A percentile compares a stretch with the other conserved stretches of the same genome.
Conservation (phyloP, 2,797 vertebrate species). For the Staurois parvus region DNA sequence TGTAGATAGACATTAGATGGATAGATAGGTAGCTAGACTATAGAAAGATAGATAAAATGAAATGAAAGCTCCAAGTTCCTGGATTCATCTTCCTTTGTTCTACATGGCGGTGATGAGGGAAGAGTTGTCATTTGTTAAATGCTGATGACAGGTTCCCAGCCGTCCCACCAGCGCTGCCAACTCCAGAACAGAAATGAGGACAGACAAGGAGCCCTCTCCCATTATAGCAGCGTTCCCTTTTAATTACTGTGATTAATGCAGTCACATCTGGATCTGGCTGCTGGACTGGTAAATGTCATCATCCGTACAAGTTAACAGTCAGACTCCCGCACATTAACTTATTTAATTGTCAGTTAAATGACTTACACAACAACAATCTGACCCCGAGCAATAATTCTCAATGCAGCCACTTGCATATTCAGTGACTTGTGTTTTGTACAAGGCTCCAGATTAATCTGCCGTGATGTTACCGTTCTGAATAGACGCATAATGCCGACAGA, state of each 20-base stretch:
- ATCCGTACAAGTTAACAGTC: slow-evolving; percentile 60
- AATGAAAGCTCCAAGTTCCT: too few relatives aligned
- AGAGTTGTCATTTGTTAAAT: too few relatives aligned
- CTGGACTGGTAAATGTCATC: slow-evolving; percentile 63
- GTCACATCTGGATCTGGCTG: slow-evolving; percentile 57
- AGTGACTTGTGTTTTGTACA: slow-evolving; percentile 21
- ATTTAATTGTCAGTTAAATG: slow-evolving; percentile 62
- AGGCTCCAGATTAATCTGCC: slow-evolving; percentile 19
- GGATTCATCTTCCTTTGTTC: too few relatives aligned
- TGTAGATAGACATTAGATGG: too few relatives aligned
- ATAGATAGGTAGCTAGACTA: too few relatives aligned
- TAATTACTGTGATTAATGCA: slow-evolving; percentile 30
- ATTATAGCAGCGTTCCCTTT: not conserved
- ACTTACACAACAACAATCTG: slow-evolving; percentile 52
- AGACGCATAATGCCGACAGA: not conserved
- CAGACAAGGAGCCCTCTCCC: not conserved
- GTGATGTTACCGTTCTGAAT: slow-evolving; percentile 14
- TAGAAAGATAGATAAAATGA: too few relatives aligned
- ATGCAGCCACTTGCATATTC: slow-evolving; percentile 29
- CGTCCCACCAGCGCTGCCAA: not conserved
- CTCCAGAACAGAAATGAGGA: not conserved
- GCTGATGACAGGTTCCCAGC: not conserved
- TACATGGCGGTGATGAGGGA: too few relatives aligned
- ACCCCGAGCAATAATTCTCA: slow-evolving; percentile 46
- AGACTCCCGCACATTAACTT: slow-evolving; percentile 41